Base-by-base conservation (phyloP, 2,797 vertebrate genomes). In the Monodelphis domestica region DNA sequence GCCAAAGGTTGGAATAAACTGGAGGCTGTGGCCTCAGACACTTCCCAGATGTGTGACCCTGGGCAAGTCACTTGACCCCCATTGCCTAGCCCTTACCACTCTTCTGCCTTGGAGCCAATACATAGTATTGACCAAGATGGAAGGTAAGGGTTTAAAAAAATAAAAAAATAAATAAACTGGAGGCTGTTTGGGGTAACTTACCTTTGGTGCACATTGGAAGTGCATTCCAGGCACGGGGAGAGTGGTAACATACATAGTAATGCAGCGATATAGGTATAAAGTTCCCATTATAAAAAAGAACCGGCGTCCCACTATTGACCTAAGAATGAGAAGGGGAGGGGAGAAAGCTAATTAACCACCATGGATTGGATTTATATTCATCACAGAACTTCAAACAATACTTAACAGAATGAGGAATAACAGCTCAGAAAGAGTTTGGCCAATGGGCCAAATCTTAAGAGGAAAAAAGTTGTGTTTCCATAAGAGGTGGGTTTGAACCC, bases 171-270 rank as follows among this genome's bases (percentile, higher is more conserved):
- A n/a, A n/a, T n/a, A n/a, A n/a, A n/a, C n/a, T n/a, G n/a, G n/a
- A 78, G 89, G 54, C 9, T 1, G 12, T 12, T 38, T 28, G 0
- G 53, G 90, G 63, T 26, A 0, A 63, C 98, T 99, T 98, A 99
- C 99, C 99, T 99, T 99, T 0, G 99, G 99, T 0, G 99, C 99
- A 96, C 99, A 99, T 93, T 99, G 99, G 98, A 99, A 99, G 97
- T 99, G 99, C 98, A 99, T 99, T 95, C 99, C 99, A 52, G 99
- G 99, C 95, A 99, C 99, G 90, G 99, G 99, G 91, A 99, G 98
- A 17, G 99, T 99, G 91, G 99, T 99, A 96, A 99, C 99, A 0
- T 99, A 99, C 99, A 99, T 99, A 33, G 99, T 99, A 94, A 99
- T 98, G 94, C 99, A 99, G 96, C 99, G 99, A 96, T 99, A 99